phyloP scores from a whole-genome alignment of 2,113 vertebrate species.

The Pelecanoides urinatrix region DNA sequence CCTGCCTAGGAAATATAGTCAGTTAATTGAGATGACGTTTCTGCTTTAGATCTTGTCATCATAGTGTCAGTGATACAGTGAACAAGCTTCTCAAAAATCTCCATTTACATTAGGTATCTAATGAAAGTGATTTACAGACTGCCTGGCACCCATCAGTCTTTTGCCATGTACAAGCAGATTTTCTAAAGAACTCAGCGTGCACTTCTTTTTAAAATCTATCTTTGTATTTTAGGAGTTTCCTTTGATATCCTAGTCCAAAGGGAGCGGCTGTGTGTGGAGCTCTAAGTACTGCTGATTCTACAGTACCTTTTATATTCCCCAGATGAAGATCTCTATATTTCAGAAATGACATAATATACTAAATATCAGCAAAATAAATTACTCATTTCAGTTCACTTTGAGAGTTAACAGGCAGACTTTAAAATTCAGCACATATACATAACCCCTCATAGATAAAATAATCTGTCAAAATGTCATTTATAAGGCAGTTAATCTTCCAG shows the following conservation, averaged over 20 bases:
- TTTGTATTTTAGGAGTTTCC: neutral
- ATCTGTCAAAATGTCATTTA: conserved; percentile 19
- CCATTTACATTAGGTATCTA: neutral
- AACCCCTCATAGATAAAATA: neutral
- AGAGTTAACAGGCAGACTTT: neutral
- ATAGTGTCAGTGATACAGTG: neutral
- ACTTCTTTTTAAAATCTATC: neutral
- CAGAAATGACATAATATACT: neutral
- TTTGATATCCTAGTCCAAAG: neutral
- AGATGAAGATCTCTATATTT: neutral
- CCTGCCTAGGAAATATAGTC: neutral
- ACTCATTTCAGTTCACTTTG: neutral
- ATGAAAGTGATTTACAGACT: neutral
- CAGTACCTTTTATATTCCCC: neutral
- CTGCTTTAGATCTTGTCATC: neutral
- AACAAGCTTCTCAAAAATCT: neutral
- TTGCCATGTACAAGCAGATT: neutral
- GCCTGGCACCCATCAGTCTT: neutral
- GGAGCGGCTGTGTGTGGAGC: neutral
- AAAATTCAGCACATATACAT: neutral
- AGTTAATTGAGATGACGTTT: neutral
- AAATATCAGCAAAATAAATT: conserved; percentile 30
- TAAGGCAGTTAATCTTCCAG: neutral
- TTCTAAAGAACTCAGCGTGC: neutral
- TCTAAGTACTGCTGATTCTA: neutral